Base-by-base conservation (phyloP, 2,888 invertebrate species). In the Eudemis profundana region DNA sequence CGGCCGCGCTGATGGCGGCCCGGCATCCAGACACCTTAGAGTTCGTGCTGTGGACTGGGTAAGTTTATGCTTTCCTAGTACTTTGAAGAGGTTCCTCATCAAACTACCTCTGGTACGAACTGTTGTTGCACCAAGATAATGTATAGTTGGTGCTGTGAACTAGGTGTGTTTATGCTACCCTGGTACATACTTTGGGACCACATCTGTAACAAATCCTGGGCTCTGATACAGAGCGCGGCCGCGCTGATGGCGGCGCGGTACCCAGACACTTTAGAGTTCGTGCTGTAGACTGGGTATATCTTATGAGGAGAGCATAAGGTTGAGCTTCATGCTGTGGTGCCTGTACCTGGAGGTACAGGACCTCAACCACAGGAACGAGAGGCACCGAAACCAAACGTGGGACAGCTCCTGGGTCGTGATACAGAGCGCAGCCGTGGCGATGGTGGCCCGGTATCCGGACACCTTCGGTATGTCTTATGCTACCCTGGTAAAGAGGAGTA, bases 21-120 rank as follows among this genome's bases (percentile, higher is more conserved):
- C 94, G 96, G 75, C 96, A 96, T 77, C 95, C 95, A 46, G 96
- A 97, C 83, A 97, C 96, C 75, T 94, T 98, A 69, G 98, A 98
- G 87, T 98, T 98, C 83, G 97, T 98, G 40, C 93, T 98, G 10
- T 98, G 98, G 98, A 98, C 98, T 46, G 98, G 98, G 98, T 97
- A 91, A 94, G 80, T 71, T 23, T 0, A 33, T 33, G 33, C 33
- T 33, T 10, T 8, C 33, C 33, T 33, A 7, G 1, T 27, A 29
- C 29, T 33, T 8, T 33, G n/a, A n/a, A n/a, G n/a, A n/a, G n/a
- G n/a, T n/a, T n/a, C n/a, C n/a, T n/a, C n/a, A n/a, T n/a, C n/a
- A n/a, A n/a, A n/a, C n/a, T n/a, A n/a, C n/a, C n/a, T n/a, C n/a
- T n/a, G n/a, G n/a, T n/a, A n/a, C n/a, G n/a, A n/a, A n/a, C n/a